phyloP scores from a whole-genome alignment of 1,140 invertebrate species.

The Heliconius congener region DNA sequence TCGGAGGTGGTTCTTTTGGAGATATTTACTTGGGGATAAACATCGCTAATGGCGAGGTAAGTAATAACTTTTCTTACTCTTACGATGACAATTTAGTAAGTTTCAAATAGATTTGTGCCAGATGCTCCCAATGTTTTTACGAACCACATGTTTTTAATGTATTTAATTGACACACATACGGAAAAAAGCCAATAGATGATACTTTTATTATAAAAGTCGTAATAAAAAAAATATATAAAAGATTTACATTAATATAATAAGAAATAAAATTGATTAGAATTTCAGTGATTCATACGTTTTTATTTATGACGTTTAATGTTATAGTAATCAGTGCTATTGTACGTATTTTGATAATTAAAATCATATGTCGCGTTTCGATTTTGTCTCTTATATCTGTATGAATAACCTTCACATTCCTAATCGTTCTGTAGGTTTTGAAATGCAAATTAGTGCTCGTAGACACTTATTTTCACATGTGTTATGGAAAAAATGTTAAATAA shows the following conservation, averaged over 20 bases:
- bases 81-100: not conserved
- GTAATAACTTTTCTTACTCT: constrained; percentile 26
- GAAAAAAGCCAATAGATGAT: not conserved
- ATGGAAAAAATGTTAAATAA: constrained; percentile 7
- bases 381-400: not conserved
- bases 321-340: constrained; percentile 6
- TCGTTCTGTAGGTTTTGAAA: constrained; percentile 1
- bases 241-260: not conserved
- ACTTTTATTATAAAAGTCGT: not conserved
- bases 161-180: not conserved
- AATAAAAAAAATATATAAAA: not conserved
- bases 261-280: not conserved
- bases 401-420: constrained; percentile 11
- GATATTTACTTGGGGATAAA: constrained; percentile 99
- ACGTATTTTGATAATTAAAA: constrained; percentile 1
- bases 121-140: not conserved
- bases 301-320: not conserved
- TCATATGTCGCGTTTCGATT: not conserved
- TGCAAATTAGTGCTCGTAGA: not conserved
- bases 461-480: not conserved
- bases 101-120: not conserved
- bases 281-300: constrained; percentile 1
- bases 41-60: constrained; percentile 96
- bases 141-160: not conserved
- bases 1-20: constrained; percentile 98